phyloP scores from a whole-genome alignment of 23 tunicate species.

The Phallusia fumigata region DNA sequence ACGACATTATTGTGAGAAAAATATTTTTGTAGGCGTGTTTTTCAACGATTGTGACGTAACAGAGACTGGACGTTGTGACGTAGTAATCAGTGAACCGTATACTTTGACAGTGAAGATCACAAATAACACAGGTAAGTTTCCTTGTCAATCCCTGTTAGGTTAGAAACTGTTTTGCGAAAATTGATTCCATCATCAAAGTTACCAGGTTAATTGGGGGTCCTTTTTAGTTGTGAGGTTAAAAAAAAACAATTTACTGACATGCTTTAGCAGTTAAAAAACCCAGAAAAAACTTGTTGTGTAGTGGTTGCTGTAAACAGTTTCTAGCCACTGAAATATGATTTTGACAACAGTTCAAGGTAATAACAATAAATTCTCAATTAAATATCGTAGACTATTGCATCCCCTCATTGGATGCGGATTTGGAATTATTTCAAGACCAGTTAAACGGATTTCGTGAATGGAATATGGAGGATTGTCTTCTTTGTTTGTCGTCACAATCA shows the following conservation, averaged over 20 bases:
- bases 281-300: no score
- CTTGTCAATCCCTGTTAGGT: no score
- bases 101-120: constrained; percentile 8
- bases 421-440: constrained; percentile 85
- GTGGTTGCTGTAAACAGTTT: no score
- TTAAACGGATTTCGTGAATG: constrained; percentile 78
- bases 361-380: background rate
- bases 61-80: background rate
- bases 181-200: no score
- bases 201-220: no score
- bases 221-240: no score
- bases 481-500: constrained; percentile 52
- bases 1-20: background rate
- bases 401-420: constrained; percentile 31
- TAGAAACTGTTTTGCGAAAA: no score
- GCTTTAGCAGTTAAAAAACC: no score
- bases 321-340: no score
- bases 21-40: background rate
- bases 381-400: background rate
- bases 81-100: constrained; percentile 21
- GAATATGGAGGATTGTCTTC: constrained; percentile 63
- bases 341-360: background rate
- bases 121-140: constrained; percentile 11
- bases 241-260: no score
- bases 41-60: constrained; percentile 16